These are phyloP conservation scores for Latheticus oryzae DNA, from an alignment of 2,888 invertebrate genomes.

Conservation along the genomic window DNA sequence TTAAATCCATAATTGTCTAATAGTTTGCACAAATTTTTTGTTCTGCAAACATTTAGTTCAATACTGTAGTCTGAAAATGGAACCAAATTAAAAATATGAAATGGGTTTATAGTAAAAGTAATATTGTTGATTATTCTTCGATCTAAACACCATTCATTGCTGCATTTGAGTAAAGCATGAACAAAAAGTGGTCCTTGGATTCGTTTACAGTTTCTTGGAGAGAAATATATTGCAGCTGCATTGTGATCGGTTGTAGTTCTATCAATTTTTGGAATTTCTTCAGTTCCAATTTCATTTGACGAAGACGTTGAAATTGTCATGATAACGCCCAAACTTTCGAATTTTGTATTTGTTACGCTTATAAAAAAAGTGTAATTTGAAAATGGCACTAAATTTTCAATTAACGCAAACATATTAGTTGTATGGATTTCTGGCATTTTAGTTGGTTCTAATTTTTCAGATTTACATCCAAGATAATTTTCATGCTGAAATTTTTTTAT, in stretches of 20 bases:
- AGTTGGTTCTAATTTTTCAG: neutral
- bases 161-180: neutral
- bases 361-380: slow-evolving; percentile 7
- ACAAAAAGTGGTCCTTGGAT: slow-evolving; percentile 6
- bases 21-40: neutral
- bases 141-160: slow-evolving; percentile 9
- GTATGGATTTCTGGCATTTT: neutral
- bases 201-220: neutral
- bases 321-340: neutral
- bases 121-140: neutral
- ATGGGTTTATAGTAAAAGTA: neutral
- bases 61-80: slow-evolving; percentile 13
- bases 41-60: slow-evolving; percentile 9
- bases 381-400: slow-evolving; percentile 9
- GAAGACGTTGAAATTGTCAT: neutral
- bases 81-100: neutral
- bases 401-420: neutral
- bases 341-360: slow-evolving; percentile 6
- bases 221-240: neutral
- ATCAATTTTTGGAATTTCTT: slow-evolving; percentile 9
- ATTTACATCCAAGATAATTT: neutral
- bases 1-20: neutral
- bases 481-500: slow-evolving; percentile 6
- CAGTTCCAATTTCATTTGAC: neutral
- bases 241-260: neutral